Conservation (phyloP, 2,113 vertebrate species). For the Donacobius atricapilla region DNA sequence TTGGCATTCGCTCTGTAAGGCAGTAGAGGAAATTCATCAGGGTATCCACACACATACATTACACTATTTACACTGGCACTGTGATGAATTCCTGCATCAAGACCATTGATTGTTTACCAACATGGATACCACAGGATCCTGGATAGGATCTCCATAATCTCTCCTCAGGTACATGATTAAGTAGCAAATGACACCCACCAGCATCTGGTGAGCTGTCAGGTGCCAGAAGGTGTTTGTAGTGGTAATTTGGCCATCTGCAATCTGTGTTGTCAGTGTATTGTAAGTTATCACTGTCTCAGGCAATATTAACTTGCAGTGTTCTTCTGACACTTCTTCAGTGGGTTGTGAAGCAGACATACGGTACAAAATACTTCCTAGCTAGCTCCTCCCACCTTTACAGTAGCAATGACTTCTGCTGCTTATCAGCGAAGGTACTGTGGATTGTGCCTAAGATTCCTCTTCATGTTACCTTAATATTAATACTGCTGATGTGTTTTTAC, state of each 20-base stretch:
- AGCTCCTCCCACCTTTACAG: slow-evolving; percentile 23
- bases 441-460: not conserved
- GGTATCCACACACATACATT: not conserved
- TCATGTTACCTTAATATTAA: not conserved
- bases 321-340: slow-evolving; percentile 52
- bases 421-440: not conserved
- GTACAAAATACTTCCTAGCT: slow-evolving; percentile 2
- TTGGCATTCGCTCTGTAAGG: not conserved
- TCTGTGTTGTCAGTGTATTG: slow-evolving; percentile 47
- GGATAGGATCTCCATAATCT: slow-evolving; percentile 9
- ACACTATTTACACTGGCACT: not conserved
- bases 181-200: slow-evolving; percentile 58
- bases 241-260: slow-evolving; percentile 67
- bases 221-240: slow-evolving; percentile 69
- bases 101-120: slow-evolving; percentile 19
- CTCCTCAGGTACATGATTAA: slow-evolving; percentile 59
- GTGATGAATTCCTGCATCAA: not conserved
- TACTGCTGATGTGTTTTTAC: not conserved
- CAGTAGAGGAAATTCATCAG: not conserved
- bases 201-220: slow-evolving; percentile 65
- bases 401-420: not conserved
- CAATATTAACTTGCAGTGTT: slow-evolving; percentile 61
- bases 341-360: slow-evolving; percentile 41
- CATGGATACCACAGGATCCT: slow-evolving; percentile 10
- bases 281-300: slow-evolving; percentile 65